A percentile compares a stretch with the other conserved stretches of the same genome.
phyloP scores from a whole-genome alignment of 2,797 vertebrate genomes.

The Dromococcyx pavoninus region DNA sequence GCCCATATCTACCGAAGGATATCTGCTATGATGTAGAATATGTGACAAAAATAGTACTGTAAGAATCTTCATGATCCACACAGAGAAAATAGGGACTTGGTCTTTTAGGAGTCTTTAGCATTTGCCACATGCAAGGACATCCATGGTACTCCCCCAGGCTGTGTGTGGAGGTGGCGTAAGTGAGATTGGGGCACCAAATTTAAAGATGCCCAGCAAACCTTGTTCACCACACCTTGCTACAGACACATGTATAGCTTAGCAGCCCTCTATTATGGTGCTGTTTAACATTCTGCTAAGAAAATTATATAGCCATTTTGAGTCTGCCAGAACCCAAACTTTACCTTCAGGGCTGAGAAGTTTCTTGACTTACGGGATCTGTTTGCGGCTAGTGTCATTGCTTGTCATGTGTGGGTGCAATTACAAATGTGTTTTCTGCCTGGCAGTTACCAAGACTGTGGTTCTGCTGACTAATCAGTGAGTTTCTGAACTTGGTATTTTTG shows the following conservation, averaged over 20 bases:
- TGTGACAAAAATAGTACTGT: not conserved
- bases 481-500: constrained; percentile 9
- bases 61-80: not conserved
- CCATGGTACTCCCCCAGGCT: not conserved
- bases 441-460: not conserved
- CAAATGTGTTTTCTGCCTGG: not conserved
- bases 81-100: not conserved
- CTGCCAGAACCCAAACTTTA: not conserved
- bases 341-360: not conserved
- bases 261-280: not conserved
- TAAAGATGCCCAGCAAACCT: not conserved
- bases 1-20: not conserved
- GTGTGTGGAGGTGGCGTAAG: not conserved
- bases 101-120: not conserved
- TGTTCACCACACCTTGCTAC: not conserved
- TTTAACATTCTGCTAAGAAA: not conserved
- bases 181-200: not conserved
- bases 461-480: not conserved
- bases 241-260: not conserved
- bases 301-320: not conserved
- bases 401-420: not conserved
- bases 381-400: not conserved
- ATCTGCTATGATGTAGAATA: not conserved
- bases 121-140: not conserved
- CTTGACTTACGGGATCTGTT: not conserved